These are phyloP conservation scores for Portevinia maculata DNA, from an alignment of 2,888 invertebrate genomes.

Conservation along the genomic window DNA sequence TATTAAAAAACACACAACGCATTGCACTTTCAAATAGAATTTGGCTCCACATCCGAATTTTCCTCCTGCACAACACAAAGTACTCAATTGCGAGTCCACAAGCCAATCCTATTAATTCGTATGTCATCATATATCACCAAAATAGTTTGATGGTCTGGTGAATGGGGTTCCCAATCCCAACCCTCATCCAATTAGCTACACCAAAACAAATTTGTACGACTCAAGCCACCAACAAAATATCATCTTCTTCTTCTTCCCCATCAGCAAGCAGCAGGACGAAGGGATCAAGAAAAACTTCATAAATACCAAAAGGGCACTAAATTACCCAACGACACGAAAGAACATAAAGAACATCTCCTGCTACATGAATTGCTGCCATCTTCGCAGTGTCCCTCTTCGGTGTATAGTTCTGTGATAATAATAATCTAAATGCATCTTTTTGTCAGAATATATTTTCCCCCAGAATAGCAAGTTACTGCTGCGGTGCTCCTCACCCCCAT, in stretches of 20 bases:
- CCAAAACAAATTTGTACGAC: slow-evolving; percentile 70
- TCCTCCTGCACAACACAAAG: neutral
- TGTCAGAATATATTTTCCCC: slow-evolving; percentile 15
- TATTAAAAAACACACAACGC: slow-evolving; percentile 56
- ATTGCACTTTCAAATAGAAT: slow-evolving; percentile 22
- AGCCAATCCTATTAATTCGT: slow-evolving; percentile 74
- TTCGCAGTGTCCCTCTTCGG: slow-evolving; percentile 28
- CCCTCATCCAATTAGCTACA: slow-evolving; percentile 72
- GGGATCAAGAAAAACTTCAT: slow-evolving; percentile 45
- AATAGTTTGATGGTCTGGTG: slow-evolving; percentile 46
- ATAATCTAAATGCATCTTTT: slow-evolving; percentile 72
- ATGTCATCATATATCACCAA: slow-evolving; percentile 74
- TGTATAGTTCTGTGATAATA: slow-evolving; percentile 55
- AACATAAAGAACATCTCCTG: slow-evolving; percentile 68
- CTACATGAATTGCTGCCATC: slow-evolving; percentile 46
- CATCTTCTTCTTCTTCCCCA: slow-evolving; percentile 7
- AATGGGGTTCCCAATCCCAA: slow-evolving; percentile 36
- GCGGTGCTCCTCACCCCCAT: slow-evolving; percentile 55
- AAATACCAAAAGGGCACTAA: slow-evolving; percentile 71
- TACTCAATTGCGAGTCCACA: slow-evolving; percentile 47
- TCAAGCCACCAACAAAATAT: slow-evolving; percentile 51
- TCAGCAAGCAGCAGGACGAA: neutral
- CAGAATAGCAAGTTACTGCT: slow-evolving; percentile 13
- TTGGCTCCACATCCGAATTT: slow-evolving; percentile 62
- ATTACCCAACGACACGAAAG: slow-evolving; percentile 69